Conservation (phyloP, 2,113 vertebrate genomes). For the Hiodon tergisus region DNA sequence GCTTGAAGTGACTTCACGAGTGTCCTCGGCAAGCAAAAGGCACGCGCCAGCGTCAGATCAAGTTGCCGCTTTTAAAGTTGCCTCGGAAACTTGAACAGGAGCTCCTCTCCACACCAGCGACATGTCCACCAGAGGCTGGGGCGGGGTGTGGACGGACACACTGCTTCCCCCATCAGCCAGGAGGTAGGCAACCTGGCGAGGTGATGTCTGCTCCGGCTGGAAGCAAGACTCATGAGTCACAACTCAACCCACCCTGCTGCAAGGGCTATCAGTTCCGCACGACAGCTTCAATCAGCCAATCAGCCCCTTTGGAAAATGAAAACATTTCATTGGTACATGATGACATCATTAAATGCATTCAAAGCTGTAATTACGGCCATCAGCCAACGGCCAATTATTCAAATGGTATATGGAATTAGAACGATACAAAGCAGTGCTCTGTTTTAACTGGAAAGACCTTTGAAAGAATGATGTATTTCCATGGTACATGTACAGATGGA, state of each 20-base stretch:
- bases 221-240: slow-evolving; percentile 41
- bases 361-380: slow-evolving; percentile 22
- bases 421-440: not conserved
- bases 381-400: not conserved
- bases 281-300: slow-evolving; percentile 37
- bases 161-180: slow-evolving; percentile 50
- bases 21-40: not conserved
- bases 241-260: slow-evolving; percentile 43
- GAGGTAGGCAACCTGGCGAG: slow-evolving; percentile 37
- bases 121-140: no score
- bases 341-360: slow-evolving; percentile 25
- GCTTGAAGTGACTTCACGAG: slow-evolving; percentile 3
- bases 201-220: slow-evolving; percentile 56
- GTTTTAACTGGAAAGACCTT: no score
- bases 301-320: slow-evolving; percentile 29
- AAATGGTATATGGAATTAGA: not conserved
- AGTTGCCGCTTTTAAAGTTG: not conserved
- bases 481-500: no score
- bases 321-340: slow-evolving; percentile 38
- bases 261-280: slow-evolving; percentile 39
- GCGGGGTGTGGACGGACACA: not conserved
- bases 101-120: no score
- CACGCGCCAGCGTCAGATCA: not conserved
- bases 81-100: not conserved
- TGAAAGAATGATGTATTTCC: no score